A percentile compares a stretch with the other conserved stretches of the same genome.
These are phyloP conservation scores for Theodoxus fluviatilis DNA, from an alignment of 2,888 invertebrate species.

Conservation along the genomic window DNA sequence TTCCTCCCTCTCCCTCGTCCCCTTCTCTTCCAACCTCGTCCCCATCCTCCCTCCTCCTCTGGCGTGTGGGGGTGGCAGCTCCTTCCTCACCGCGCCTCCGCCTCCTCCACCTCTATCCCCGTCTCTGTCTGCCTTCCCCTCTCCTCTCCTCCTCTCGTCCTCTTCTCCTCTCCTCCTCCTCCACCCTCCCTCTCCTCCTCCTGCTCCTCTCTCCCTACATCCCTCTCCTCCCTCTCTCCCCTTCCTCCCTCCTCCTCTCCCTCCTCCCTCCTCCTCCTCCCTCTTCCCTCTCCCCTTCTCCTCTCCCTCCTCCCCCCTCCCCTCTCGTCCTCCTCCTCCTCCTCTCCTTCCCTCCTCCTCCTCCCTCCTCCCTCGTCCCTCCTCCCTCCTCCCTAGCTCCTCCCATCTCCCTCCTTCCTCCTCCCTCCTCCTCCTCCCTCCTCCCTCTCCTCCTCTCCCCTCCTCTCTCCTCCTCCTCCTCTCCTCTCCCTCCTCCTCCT, in stretches of 20 bases:
- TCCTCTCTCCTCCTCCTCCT: background rate
- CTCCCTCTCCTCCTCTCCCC: too few species aligned
- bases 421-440: background rate
- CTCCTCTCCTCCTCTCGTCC: background rate
- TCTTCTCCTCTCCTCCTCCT: background rate
- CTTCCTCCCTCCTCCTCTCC: background rate
- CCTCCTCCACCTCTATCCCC: too few species aligned
- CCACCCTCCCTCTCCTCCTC: background rate
- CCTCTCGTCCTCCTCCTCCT: background rate
- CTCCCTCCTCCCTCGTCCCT: background rate
- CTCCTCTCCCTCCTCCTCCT: background rate
- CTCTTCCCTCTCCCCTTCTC: background rate
- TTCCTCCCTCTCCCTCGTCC: too few species aligned
- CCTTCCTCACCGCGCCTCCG: too few species aligned
- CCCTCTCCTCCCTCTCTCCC: background rate
- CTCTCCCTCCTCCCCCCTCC: background rate
- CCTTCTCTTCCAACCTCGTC: too few species aligned
- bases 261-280: background rate
- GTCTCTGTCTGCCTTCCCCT: background rate
- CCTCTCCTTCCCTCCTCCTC: background rate
- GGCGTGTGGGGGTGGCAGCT: too few species aligned
- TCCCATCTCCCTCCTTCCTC: background rate
- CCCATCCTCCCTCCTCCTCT: too few species aligned
- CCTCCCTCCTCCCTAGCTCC: background rate
- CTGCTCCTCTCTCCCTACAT: background rate